Conservation (phyloP, 2,797 vertebrate genomes). For the Mastacembelus armatus region DNA sequence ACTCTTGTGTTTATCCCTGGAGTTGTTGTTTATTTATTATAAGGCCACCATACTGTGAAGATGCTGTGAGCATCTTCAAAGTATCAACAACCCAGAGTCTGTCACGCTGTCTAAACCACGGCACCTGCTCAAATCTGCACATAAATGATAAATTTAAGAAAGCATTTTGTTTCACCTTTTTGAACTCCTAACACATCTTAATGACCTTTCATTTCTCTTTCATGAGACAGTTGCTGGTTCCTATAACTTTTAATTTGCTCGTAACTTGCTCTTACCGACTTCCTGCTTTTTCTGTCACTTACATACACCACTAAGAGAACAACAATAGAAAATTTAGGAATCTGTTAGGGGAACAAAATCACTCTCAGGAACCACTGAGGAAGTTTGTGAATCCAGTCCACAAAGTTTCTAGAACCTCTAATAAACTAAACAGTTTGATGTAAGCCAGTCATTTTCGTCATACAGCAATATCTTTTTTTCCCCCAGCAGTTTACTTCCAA, state of each 20-base stretch:
- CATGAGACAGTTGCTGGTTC: slow-evolving; percentile 38
- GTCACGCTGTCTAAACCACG: slow-evolving; percentile 67
- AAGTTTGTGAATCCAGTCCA: slow-evolving; percentile 72
- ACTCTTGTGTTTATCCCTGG: slow-evolving; percentile 69
- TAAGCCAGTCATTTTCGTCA: slow-evolving; percentile 63
- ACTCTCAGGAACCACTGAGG: slow-evolving; percentile 45
- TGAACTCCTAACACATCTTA: slow-evolving; percentile 35
- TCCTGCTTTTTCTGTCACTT: slow-evolving; percentile 33
- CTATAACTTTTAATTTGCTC: slow-evolving; percentile 28
- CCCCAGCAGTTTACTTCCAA: slow-evolving; percentile 55
- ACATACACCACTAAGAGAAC: slow-evolving; percentile 37
- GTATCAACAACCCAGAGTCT: slow-evolving; percentile 93
- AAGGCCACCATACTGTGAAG: slow-evolving; percentile 87
- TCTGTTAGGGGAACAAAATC: slow-evolving; percentile 30
- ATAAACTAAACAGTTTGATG: slow-evolving; percentile 66
- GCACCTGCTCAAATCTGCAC: slow-evolving; percentile 64
- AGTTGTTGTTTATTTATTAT: slow-evolving; percentile 84
- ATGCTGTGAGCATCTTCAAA: slow-evolving; percentile 86
- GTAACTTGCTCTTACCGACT: background rate
- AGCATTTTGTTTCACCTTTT: slow-evolving; percentile 31
- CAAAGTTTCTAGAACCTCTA: slow-evolving; percentile 63
- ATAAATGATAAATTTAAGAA: slow-evolving; percentile 60
- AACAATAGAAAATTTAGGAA: slow-evolving; percentile 28
- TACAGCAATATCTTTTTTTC: slow-evolving; percentile 49
- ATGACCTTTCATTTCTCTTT: slow-evolving; percentile 34